Evolutionary conservation across 2,888 invertebrate species (phyloP), one percentile per base, ranked within the genome.

Genomic region (Loripinus fragilis): DNA sequence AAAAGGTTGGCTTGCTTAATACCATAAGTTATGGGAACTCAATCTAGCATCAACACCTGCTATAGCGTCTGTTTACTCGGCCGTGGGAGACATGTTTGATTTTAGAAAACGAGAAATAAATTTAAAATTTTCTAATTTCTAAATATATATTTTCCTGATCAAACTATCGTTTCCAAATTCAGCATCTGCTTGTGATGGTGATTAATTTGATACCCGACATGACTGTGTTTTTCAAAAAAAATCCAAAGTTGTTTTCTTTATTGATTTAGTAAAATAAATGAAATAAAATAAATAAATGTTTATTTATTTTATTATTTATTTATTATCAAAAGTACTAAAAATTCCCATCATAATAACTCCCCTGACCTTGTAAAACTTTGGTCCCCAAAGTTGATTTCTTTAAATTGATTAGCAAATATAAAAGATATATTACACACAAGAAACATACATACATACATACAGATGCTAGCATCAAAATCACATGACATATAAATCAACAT

Each of bases 291-390:
- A 48, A 48, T 20, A 48, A 20, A 48, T 20, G 12, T 10, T 41
- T 7, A 41, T 41, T 41, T 41, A 41, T 41, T 41, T 7, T 10
- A 41, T 41, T 10, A 41, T 41, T 10, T 10, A 48, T 20, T 20
- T 20, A 20, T 20, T 5, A n/a, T 20, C n/a, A 10, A 48, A 48
- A 15, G 48, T 20, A 48, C 17, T 48, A 48, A 48, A 48, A 15
- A 20, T 48, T 48, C 48, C 3, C 48, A 48, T 48, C 48, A 48
- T 48, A 48, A 48, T 48, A 48, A 48, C 48, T 48, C 48, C n/a
- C 48, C 48, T 48, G 48, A 48, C 48, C 48, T 48, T 48, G 12
- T 48, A n/a, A 48, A 48, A 48, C 48, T 48, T 48, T 48, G 48
- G 48, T 20, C 48, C n/a, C 48, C 48, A 48, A 48, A 48, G 48